These are phyloP conservation scores for Polypedilum pembai DNA, from an alignment of 1,140 invertebrate genomes.

Conservation along the genomic window DNA sequence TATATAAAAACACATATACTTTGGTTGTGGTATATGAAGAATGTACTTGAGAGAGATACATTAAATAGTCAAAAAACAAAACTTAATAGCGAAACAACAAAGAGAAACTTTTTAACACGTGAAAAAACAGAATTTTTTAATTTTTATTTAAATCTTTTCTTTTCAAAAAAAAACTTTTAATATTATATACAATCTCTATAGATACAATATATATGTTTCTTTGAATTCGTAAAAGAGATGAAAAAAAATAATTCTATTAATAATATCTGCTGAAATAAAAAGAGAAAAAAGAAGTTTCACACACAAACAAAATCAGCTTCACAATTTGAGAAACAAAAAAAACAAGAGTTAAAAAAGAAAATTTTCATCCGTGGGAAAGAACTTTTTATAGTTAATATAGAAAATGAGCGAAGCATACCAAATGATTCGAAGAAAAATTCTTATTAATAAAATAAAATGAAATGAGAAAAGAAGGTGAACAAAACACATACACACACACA, in stretches of 20 bases:
- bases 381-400: neutral
- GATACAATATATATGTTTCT: no score
- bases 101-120: neutral
- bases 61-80: neutral
- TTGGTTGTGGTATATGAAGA: no score
- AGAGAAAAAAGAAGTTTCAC: constrained; percentile 15
- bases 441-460: constrained; percentile 1
- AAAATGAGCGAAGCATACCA: neutral
- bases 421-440: neutral
- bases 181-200: no score
- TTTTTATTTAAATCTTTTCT: no score
- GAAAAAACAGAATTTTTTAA: neutral
- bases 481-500: neutral
- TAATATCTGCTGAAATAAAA: constrained; percentile 12
- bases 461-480: constrained; percentile 5
- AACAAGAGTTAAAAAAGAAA: no score
- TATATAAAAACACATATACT: no score
- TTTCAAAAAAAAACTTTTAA: neutral
- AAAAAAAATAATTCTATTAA: constrained; percentile 28
- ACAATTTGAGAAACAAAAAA: neutral
- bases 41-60: neutral
- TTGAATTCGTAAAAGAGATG: neutral
- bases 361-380: constrained; percentile 12
- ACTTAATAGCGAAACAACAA: constrained; percentile 22
- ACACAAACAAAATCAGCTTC: constrained; percentile 22